Evolutionary conservation across 2,888 invertebrate species (phyloP).

Genomic region (Orthosia gracilis): DNA sequence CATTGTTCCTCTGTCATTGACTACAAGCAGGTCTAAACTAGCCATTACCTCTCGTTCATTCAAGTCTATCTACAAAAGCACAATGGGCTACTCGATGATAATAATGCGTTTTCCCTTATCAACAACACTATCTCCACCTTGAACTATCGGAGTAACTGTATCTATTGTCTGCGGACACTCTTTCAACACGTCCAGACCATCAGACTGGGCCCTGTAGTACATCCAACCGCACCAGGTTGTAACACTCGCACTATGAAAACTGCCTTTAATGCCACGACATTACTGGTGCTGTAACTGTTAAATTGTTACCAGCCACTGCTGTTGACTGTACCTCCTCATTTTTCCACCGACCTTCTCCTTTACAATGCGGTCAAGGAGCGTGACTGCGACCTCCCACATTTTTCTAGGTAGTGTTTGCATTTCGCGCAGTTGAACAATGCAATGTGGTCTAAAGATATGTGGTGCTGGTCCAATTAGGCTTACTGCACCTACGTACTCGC

Average conservation of each 20-base stretch:
- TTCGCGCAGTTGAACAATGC: constrained; percentile 4
- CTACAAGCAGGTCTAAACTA: too few species aligned
- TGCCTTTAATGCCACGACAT: background rate
- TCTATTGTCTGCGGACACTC: constrained; percentile 16
- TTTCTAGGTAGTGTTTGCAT: constrained; percentile 17
- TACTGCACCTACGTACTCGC: background rate
- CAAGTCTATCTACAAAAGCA: background rate
- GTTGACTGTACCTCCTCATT: constrained; percentile 21
- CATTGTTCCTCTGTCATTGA: too few species aligned
- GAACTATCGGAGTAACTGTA: constrained; percentile 9
- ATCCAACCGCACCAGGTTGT: too few species aligned
- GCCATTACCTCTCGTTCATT: background rate
- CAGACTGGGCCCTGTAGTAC: constrained; percentile 34
- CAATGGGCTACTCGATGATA: background rate
- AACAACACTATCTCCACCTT: constrained; percentile 8
- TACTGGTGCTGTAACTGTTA: background rate
- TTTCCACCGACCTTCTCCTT: constrained; percentile 32
- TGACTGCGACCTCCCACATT: constrained; percentile 38
- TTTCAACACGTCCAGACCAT: constrained; percentile 26
- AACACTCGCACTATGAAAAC: background rate
- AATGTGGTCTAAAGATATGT: constrained; percentile 1
- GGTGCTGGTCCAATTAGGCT: background rate
- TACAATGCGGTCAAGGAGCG: constrained; percentile 49
- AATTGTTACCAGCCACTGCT: background rate
- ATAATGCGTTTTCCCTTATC: constrained; percentile 9